Conservation (phyloP, 1,140 invertebrate genomes). For the Monomorium pharaonis region DNA sequence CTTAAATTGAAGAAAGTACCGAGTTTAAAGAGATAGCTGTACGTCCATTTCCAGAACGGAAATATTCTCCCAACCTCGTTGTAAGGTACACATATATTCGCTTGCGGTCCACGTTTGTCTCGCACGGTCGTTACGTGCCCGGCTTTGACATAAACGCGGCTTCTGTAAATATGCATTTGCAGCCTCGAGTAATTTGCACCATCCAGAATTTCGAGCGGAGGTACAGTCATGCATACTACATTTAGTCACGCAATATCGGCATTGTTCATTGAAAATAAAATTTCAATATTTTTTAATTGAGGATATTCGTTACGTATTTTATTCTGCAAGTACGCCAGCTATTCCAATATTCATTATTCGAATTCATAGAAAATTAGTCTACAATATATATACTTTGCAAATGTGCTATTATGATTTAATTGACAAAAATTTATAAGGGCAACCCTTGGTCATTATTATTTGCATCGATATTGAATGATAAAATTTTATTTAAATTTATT, state of each 20-base stretch:
- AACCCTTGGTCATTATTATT: background rate
- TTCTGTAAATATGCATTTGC: slow-evolving; percentile 38
- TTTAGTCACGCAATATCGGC: background rate
- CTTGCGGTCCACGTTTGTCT: background rate
- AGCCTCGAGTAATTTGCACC: slow-evolving; percentile 6
- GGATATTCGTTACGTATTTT: background rate
- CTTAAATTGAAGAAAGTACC: slow-evolving; percentile 18
- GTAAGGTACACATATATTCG: slow-evolving; percentile 30
- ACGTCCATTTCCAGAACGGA: background rate
- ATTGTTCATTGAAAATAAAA: background rate
- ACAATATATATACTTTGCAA: background rate
- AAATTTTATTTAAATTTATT: background rate
- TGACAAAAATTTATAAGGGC: background rate
- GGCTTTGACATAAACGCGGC: slow-evolving; percentile 28
- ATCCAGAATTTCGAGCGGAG: background rate
- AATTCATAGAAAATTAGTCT: background rate
- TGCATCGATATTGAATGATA: background rate
- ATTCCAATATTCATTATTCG: background rate
- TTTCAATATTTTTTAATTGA: background rate
- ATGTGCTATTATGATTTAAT: background rate
- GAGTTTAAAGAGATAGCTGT: slow-evolving; percentile 39
- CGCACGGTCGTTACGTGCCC: slow-evolving; percentile 1
- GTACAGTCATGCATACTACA: background rate
- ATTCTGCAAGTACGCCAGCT: background rate
- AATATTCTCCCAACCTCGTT: too few species aligned